Percentiles rank a stretch among this genome's conserved stretches.
phyloP scores from a whole-genome alignment of 2,797 vertebrate genomes.

The Pelobates cultripes region DNA sequence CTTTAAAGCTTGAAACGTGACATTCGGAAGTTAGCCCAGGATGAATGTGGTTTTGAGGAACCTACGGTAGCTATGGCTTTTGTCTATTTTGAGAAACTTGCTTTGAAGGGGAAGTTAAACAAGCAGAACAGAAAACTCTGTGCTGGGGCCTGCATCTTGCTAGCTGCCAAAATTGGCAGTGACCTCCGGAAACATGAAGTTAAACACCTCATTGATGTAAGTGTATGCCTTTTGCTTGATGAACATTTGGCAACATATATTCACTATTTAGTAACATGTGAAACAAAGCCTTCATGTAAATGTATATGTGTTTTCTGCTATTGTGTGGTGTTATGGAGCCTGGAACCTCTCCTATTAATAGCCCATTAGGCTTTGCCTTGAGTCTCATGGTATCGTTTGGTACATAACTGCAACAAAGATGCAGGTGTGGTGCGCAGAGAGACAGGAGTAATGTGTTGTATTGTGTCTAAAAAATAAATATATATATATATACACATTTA shows the following conservation, averaged over 20 bases:
- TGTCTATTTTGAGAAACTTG: constrained; percentile 99
- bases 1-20: constrained; percentile 90
- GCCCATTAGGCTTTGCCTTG: too few relatives aligned
- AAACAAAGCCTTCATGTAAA: too few relatives aligned
- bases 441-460: too few relatives aligned
- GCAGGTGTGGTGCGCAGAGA: too few relatives aligned
- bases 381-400: too few relatives aligned
- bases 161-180: constrained; percentile 95
- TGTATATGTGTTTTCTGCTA: too few relatives aligned
- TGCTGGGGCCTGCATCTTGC: constrained; percentile 91
- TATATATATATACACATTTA: too few relatives aligned
- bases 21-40: constrained; percentile 93
- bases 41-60: constrained; percentile 94
- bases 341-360: too few relatives aligned
- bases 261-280: neutral
- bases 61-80: constrained; percentile 97
- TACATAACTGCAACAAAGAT: too few relatives aligned
- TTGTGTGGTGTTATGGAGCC: too few relatives aligned
- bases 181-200: constrained; percentile 97
- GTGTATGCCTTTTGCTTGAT: constrained; percentile 57
- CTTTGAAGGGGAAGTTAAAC: constrained; percentile 95
- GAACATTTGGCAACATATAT: neutral
- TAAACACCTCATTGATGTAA: constrained; percentile 94
- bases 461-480: too few relatives aligned
- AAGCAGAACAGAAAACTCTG: constrained; percentile 98